Evolutionary conservation across 2,888 invertebrate species (phyloP).

Genomic region (Thera obeliscata): DNA sequence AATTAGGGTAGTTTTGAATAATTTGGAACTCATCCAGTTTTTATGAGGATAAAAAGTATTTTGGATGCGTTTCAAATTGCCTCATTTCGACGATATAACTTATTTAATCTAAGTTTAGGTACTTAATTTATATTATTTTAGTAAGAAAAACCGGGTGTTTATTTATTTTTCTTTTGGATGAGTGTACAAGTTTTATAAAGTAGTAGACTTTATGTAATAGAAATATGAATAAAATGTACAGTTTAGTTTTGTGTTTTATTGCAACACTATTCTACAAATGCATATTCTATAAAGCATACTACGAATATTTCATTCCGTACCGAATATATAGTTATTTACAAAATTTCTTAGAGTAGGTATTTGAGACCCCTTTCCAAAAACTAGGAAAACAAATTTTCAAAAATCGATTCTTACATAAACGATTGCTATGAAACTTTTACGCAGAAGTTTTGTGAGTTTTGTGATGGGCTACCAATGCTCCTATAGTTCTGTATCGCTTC

Average conservation of each 20-base stretch:
- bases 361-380: no score
- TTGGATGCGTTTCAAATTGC: slow-evolving; percentile 37
- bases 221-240: slow-evolving; percentile 35
- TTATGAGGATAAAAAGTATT: slow-evolving; percentile 27
- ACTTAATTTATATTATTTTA: slow-evolving; percentile 30
- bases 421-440: no score
- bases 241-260: slow-evolving; percentile 17
- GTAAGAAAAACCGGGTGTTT: slow-evolving; percentile 6
- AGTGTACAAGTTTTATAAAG: slow-evolving; percentile 31
- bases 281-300: no score
- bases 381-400: no score
- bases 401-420: no score
- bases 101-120: slow-evolving; percentile 22
- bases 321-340: no score
- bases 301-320: no score
- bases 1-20: slow-evolving; percentile 18
- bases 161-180: slow-evolving; percentile 22
- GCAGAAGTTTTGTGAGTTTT: not conserved
- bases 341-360: no score
- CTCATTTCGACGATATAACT: slow-evolving; percentile 9
- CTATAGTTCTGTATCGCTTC: not conserved
- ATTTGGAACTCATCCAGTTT: slow-evolving; percentile 38
- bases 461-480: not conserved
- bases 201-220: slow-evolving; percentile 8
- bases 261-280: not conserved